Base-by-base conservation (phyloP, 2,888 invertebrate genomes). In the Lepidocyrtoides sp. region DNA sequence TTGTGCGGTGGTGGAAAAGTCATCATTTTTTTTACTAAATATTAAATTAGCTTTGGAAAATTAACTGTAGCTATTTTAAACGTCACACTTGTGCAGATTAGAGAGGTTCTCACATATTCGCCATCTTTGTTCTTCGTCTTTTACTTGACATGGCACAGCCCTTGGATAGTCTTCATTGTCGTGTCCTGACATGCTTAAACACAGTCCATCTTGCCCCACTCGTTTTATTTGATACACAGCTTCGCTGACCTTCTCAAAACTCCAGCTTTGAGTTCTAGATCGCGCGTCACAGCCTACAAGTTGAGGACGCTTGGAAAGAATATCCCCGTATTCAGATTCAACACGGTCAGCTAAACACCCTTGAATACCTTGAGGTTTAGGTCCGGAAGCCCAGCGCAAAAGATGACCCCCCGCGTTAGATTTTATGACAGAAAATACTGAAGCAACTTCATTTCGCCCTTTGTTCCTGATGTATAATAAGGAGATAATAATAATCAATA, bases 341-440 rank as follows among this genome's bases (percentile, higher is more conserved):
- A 90, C 90, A 20, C 84, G 84, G 20, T 90, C 84, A 66, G 90
- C 90, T 29, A 92, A 82, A 26, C 92, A 93, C 7, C 92, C 93
- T 83, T 93, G 93, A 23, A 92, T 85, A 0, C 92, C 92, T 51
- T 86, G 44, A n/a, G 92, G 91, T 26, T 92, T 93, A 0, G 88
- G 91, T 29, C 72, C 92, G 44, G 91, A 88, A 23, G 91, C 20
- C 93, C 93, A 93, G 8, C 89, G 86, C 14, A 93, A 77, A 10
- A 93, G 48, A 60, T 93, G 92, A 10, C 93, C 93, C 17, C 93
- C 93, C 14, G 86, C 29, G 77, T 93, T 93, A 10, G 92, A 88
- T 72, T 92, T 92, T 2, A 93, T 85, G 7, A 93, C 91, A 0
- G 91, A 79, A 87, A 93, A 93, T 8, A 92, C 88, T 48, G 92